A percentile compares a stretch with the other conserved stretches of the same genome.
phyloP scores from a whole-genome alignment of 2,888 invertebrate genomes.

The Agrotis puta region DNA sequence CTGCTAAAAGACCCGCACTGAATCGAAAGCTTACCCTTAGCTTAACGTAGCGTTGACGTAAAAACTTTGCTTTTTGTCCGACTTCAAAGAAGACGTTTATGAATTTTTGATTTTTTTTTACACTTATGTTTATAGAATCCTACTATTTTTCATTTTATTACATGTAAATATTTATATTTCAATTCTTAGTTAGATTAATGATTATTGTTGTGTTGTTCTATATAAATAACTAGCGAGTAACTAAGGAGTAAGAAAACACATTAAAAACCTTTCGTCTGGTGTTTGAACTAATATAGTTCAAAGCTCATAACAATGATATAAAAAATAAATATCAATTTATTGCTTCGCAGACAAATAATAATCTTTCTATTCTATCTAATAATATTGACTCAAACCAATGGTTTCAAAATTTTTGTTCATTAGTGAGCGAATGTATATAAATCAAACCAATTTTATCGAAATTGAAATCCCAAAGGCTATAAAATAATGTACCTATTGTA shows the following conservation, averaged over 20 bases:
- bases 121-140: no score
- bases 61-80: conserved; percentile 25
- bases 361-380: not conserved
- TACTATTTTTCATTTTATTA: no score
- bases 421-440: not conserved
- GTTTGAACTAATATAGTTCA: no score
- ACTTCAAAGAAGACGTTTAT: not conserved
- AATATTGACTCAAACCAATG: not conserved
- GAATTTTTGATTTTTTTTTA: not conserved
- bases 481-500: no score
- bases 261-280: no score
- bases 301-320: not conserved
- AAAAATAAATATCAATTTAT: not conserved
- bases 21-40: conserved; percentile 74
- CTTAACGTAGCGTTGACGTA: conserved; percentile 68
- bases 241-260: no score
- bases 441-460: not conserved
- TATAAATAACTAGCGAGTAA: no score
- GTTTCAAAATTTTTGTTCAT: not conserved
- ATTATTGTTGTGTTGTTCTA: no score
- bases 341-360: not conserved
- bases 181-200: no score
- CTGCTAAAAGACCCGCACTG: conserved; percentile 72
- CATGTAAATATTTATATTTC: no score
- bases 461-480: not conserved